Evolutionary conservation across 2,888 invertebrate species (phyloP).

Genomic region (Agrotis exclamationis): DNA sequence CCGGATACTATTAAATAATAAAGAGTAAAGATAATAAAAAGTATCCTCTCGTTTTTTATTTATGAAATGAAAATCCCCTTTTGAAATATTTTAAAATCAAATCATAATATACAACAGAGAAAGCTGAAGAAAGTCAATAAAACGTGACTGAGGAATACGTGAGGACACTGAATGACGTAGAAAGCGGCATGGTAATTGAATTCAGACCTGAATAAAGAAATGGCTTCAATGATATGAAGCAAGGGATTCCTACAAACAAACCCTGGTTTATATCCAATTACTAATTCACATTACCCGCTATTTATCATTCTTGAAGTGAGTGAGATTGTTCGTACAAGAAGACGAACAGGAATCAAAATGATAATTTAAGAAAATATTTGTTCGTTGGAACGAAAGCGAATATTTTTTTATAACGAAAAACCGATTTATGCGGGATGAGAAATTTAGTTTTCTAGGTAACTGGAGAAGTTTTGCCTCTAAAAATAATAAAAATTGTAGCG

Average conservation of each 20-base stretch:
- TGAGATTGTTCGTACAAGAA: not conserved
- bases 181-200: slow-evolving; percentile 46
- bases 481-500: slow-evolving; percentile 35
- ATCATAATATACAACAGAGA: slow-evolving; percentile 41
- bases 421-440: slow-evolving; percentile 44
- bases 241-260: slow-evolving; percentile 37
- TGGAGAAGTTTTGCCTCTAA: slow-evolving; percentile 40
- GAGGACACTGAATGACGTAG: slow-evolving; percentile 47
- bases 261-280: slow-evolving; percentile 19
- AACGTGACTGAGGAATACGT: slow-evolving; percentile 46
- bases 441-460: slow-evolving; percentile 43
- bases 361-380: slow-evolving; percentile 41
- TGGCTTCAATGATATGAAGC: slow-evolving; percentile 56
- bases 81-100: slow-evolving; percentile 18
- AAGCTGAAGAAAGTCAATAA: slow-evolving; percentile 52
- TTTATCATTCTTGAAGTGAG: slow-evolving; percentile 13
- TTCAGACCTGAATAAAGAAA: slow-evolving; percentile 50
- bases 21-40: not conserved
- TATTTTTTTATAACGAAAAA: slow-evolving; percentile 37
- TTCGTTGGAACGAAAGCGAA: slow-evolving; percentile 30
- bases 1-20: slow-evolving; percentile 16
- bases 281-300: slow-evolving; percentile 1
- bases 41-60: no score
- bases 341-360: slow-evolving; percentile 17
- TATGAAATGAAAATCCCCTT: not conserved